These are phyloP conservation scores for Pyrgilauda ruficollis DNA, from an alignment of 2,113 vertebrate genomes.

Conservation along the genomic window DNA sequence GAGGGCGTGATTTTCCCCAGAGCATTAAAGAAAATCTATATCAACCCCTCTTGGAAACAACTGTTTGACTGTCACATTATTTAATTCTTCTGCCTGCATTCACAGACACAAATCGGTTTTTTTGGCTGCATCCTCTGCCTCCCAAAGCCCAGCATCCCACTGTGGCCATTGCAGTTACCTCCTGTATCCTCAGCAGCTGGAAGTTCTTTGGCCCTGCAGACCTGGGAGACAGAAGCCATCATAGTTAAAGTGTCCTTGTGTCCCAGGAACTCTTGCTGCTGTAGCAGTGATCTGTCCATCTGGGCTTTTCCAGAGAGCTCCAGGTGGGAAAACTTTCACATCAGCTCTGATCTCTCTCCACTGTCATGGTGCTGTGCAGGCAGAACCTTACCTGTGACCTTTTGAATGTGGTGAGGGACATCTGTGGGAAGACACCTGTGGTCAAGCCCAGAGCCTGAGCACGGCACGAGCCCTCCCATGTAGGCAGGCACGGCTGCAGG, in stretches of 20 bases:
- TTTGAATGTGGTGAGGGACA: background rate
- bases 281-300: background rate
- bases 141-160: background rate
- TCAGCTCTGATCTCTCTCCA: background rate
- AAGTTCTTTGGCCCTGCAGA: background rate
- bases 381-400: background rate
- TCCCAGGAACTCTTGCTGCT: background rate
- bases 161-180: background rate
- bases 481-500: background rate
- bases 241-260: background rate
- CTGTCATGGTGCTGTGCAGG: background rate
- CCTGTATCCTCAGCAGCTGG: background rate
- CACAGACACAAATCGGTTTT: background rate
- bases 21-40: background rate
- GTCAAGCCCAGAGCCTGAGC: background rate
- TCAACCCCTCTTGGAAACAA: background rate
- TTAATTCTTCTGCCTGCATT: background rate
- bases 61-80: background rate
- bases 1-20: background rate
- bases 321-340: background rate
- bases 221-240: background rate
- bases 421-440: background rate
- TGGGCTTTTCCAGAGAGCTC: background rate
- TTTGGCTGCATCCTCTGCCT: background rate
- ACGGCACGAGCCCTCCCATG: rapidly evolving